Percentiles rank a stretch among this genome's conserved stretches.
These are phyloP conservation scores for Balanococcus diminutus DNA, from an alignment of 2,888 invertebrate species.

Conservation along the genomic window DNA sequence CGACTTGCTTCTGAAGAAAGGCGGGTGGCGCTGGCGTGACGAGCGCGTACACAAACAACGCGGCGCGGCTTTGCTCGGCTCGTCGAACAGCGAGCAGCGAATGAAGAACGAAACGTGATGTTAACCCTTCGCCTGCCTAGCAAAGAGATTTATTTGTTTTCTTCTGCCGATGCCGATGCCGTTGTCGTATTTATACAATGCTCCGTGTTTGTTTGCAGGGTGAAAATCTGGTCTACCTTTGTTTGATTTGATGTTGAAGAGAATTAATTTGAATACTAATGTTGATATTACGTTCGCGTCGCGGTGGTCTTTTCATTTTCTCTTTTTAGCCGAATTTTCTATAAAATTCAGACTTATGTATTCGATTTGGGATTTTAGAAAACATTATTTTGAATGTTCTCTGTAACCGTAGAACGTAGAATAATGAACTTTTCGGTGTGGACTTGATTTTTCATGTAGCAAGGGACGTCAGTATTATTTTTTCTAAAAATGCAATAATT, in stretches of 20 bases:
- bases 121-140: neutral
- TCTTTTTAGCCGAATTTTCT: neutral
- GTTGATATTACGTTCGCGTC: constrained; percentile 7
- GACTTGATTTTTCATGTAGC: too few species aligned
- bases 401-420: too few species aligned
- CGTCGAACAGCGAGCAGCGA: neutral
- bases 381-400: too few species aligned
- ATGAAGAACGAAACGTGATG: neutral
- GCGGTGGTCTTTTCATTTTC: neutral
- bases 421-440: too few species aligned
- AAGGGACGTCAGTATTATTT: too few species aligned
- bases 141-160: constrained; percentile 7
- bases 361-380: too few species aligned
- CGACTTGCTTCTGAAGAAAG: neutral
- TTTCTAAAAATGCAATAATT: too few species aligned
- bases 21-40: neutral
- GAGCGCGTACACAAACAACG: neutral
- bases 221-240: constrained; percentile 52
- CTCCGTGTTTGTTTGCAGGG: constrained; percentile 40
- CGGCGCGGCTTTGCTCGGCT: too few species aligned
- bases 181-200: neutral
- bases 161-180: constrained; percentile 3
- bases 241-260: constrained; percentile 53
- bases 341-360: too few species aligned
- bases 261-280: constrained; percentile 54